Evolutionary conservation across 1,140 invertebrate species (phyloP), one percentile per base, ranked within the genome.

Genomic region (Ephestia elutella): DNA sequence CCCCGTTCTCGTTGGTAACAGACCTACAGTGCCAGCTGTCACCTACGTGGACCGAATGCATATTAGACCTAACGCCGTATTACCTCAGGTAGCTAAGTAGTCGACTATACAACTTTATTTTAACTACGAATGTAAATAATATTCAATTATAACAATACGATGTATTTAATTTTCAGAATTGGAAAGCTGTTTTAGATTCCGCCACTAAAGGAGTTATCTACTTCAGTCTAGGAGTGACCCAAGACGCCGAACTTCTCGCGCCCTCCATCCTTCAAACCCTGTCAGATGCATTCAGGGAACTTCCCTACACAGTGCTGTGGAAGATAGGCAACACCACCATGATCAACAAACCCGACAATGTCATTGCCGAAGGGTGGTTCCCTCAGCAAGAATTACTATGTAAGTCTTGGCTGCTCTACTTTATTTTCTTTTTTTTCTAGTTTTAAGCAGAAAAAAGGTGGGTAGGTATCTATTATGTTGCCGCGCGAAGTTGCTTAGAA

Each of bases 311-410:
- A 56, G 85, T 92, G 9, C 66, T 93, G n/a, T 92, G 91, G 90
- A 92, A 92, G 73, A 91, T 89, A 63, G 90, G 89, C 54, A 86
- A 90, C 20, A 83, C 87, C 2, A 79, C 80, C 3, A 72, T 87
- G 25, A 69, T 84, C 15, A 81, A 89, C 20, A 71, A 80, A 67
- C 86, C 91, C 9, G 68, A 81, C 0, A 92, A 92, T 71, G 86
- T 92, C 0, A 81, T 85, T 20, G 62, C 88, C 8, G 65, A 76
- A 2, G 74, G 73, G 25, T 91, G 92, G 92, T 82, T 92, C 53
- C 92, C 92, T 13, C 92, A 93, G 66, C 90, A 91, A 63, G 90
- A 92, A 70, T 70, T 93, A 58, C 77, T 93, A 62, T 91, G 91
- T 90, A 78, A 79, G 57, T 49, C 1, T 3, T 44, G 15, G 2